Evolutionary conservation across 2,113 vertebrate species (phyloP), one percentile per base, ranked within the genome.

Genomic region (Carettochelys insculpta): DNA sequence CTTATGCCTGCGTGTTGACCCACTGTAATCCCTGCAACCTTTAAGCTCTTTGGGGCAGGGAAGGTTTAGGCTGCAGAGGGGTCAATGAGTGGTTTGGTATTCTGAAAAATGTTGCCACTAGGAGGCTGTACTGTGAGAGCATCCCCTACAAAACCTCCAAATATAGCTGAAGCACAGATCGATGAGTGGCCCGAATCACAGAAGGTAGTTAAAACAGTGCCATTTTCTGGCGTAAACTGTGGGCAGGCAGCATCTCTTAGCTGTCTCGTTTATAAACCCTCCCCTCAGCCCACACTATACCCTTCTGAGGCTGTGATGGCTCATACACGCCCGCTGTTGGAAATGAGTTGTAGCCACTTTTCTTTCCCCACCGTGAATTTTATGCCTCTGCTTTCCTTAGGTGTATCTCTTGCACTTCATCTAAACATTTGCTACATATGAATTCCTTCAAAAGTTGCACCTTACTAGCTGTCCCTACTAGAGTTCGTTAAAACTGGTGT

Each of bases 221-320:
- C 0, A 0, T 80, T 92, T 88, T 85, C 41, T 50, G 25, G 24
- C 27, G 43, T 19, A 43, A 43, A 73, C 68, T 73, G 24, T 7
- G 11, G 68, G 41, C 68, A 41, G 68, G 68, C 34, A 79, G 5
- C 9, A 7, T 58, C 76, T 83, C 24, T 73, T 68, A 51, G 52
- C 56, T 82, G 38, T 71, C 17, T 80, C 47, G 87, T 17, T 86
- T 47, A 47, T 10, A 50, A 79, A 43, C 17, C 11, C 25, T 43
- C 76, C 77, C 76, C 77, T 20, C 50, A 90, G 82, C 52, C 45
- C 38, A 3, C 41, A 34, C 68, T 88, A 52, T 22, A 0, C 0
- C 75, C 52, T 14, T 1, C 45, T 87, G 16, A 2, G 29, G 71
- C 14, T 73, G 3, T 73, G 41, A 73, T 12, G 12, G 68, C 68